Evolutionary conservation across 2,888 invertebrate species (phyloP), one percentile per base, ranked within the genome.

Genomic region (Latrodectus hesperus): DNA sequence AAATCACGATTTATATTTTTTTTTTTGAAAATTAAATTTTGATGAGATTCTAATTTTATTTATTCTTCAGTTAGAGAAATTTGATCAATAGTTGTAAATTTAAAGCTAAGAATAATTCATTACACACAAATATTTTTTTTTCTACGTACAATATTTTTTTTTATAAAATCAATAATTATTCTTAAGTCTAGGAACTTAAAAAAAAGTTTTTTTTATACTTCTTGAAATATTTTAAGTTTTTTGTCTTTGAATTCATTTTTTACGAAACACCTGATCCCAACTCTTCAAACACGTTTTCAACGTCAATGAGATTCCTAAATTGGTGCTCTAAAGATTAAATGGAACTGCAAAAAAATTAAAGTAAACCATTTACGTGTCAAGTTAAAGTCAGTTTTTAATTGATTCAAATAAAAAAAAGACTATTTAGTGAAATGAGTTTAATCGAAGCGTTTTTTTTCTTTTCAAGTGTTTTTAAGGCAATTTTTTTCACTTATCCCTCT

Each of bases 351-450:
- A 53, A 53, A 67, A 74, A 67, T 81, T 81, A 65, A 81, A 81
- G 65, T 73, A 73, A 81, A 64, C 73, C 81, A 73, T 81, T 81
- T 65, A 81, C 65, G 73, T 81, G 81, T 73, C 81, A 81, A 81
- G 81, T 81, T 81, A 74, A 73, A 81, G 81, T 81, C 81, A 81
- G 73, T 73, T 81, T 81, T 81, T 81, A 81, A 81, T 81, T 81
- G 81, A 81, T 81, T 81, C 81, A 78, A 51, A 22, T 38, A 52
- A 64, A 81, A 80, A 67, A 22, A 14, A 17, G 38, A 70, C 68
- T 73, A 65, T 81, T 80, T 81, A 81, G 64, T 65, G 60, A 81
- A 81, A 73, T 67, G 73, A 74, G 73, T 81, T 81, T 81, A 73
- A 81, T 81, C 81, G 73, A 81, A 80, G 73, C 67, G 73, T 72